Evolutionary conservation across 35 echinoderm and acorn worm species (phyloP).

Genomic region (Eucidaris tribuloides): DNA sequence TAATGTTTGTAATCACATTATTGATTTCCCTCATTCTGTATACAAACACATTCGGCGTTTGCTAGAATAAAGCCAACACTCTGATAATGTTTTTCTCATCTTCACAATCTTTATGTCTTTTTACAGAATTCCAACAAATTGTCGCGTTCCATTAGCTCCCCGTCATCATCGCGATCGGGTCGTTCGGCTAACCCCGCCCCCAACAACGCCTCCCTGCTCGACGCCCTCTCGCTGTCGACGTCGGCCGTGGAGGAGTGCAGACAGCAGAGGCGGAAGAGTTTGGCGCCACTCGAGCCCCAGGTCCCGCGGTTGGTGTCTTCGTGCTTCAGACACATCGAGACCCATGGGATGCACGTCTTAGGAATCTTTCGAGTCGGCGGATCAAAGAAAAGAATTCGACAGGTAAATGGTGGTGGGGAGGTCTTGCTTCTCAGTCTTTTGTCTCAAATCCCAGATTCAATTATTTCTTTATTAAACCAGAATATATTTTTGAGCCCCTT

Average conservation of each 20-base stretch:
- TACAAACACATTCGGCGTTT: no score
- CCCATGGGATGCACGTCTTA: conserved; percentile 61
- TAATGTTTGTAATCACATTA: no score
- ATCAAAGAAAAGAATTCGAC: conserved; percentile 95
- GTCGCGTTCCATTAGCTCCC: neutral
- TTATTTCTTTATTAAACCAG: no score
- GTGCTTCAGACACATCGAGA: conserved; percentile 83
- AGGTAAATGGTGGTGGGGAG: conserved; percentile 43
- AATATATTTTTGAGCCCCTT: no score
- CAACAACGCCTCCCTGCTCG: conserved; percentile 54
- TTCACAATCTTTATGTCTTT: no score
- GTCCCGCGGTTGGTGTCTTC: conserved; percentile 84
- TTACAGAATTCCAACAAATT: conserved; percentile 12
- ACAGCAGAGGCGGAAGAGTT: conserved; percentile 63
- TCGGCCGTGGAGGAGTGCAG: conserved; percentile 58
- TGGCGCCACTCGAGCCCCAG: conserved; percentile 66
- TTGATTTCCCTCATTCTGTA: no score
- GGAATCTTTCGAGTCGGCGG: conserved; percentile 95
- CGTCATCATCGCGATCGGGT: neutral
- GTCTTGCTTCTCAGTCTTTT: neutral
- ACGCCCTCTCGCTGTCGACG: conserved; percentile 83
- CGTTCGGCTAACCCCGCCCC: neutral
- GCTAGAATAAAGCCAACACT: no score
- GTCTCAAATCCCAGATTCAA: no score
- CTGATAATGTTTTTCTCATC: no score